Evolutionary conservation across 2,113 vertebrate species (phyloP).

Genomic region (Trogon surrucura): DNA sequence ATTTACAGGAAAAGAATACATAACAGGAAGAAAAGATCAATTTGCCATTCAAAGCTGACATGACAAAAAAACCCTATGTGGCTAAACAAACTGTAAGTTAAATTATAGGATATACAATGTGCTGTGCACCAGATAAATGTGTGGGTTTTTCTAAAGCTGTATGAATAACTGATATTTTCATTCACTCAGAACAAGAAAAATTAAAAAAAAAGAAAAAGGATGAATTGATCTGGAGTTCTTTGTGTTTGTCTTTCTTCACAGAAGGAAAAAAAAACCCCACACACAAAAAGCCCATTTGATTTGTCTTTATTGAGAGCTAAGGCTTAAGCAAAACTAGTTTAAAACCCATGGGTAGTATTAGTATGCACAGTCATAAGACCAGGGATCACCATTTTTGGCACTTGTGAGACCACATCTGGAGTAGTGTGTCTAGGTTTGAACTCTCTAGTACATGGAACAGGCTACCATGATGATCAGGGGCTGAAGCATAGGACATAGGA

Average conservation of each 20-base stretch:
- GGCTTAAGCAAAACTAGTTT: not conserved
- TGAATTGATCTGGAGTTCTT: not conserved
- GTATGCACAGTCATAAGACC: not conserved
- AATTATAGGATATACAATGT: conserved; percentile 29
- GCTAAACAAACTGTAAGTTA: conserved; percentile 28
- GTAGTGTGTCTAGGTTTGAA: not conserved
- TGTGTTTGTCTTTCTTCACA: not conserved
- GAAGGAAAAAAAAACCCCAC: not conserved
- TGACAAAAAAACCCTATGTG: not conserved
- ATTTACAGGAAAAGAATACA: conserved; percentile 44
- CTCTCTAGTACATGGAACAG: not conserved
- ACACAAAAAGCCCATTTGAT: not conserved
- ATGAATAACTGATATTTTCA: not conserved
- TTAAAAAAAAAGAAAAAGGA: not conserved
- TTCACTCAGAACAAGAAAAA: not conserved
- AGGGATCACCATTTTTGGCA: not conserved
- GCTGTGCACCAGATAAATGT: not conserved
- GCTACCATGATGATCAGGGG: not conserved
- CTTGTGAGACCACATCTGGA: not conserved
- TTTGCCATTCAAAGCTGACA: conserved; percentile 8
- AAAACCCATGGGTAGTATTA: not conserved
- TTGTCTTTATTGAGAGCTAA: not conserved
- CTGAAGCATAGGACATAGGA: not conserved
- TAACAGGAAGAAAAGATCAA: conserved; percentile 27
- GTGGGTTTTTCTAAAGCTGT: not conserved